Evolutionary conservation across 2,797 vertebrate species (phyloP), one percentile per base, ranked within the genome.

Genomic region (Oreochromis grahami): DNA sequence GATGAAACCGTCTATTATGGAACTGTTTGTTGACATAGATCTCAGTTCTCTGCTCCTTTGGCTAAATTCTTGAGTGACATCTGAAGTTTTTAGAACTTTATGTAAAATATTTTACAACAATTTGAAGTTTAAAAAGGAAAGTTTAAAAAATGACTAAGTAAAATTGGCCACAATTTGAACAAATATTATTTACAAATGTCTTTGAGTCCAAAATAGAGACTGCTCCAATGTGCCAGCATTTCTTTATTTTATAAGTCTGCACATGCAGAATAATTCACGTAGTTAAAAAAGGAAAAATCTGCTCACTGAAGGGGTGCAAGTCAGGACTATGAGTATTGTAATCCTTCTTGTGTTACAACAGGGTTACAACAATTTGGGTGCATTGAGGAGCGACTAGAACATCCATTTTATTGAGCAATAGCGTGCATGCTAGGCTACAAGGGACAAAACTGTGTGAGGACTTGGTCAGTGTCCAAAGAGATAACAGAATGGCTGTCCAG

Each of bases 101-200:
- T 38, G 19, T 13, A n/a, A 36, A 65, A 38, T 38, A 36, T 5
- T 65, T 65, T 12, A 21, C 34, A 65, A 38, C 8, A 21, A 36
- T 38, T 63, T 24, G 21, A 53, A 53, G 21, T 53, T 53, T 53
- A 53, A 53, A 24, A 52, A 7, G 21, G 2, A 53, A 53, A 11
- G 6, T 21, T 63, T 63, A 38, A 34, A 17, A 60, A 60, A 60
- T 26, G 8, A 43, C 21, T 45, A 17, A 70, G 8, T 72, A 19
- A 12, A 72, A 48, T 19, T 72, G 24, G 43, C 24, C 24, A 72
- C 15, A 5, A 32, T 72, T 26, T 48, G 24, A 17, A 72, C 8
- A 72, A 72, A 48, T 72, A 48, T 19, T 48, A 26, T 17, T 72
- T 72, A 48, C 41, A 70, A 45, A 45, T 72, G 24, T 48, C 43